These are phyloP conservation scores for Pachyseris speciosa DNA, from an alignment of 64 coral and sea anemone genomes.

Conservation along the genomic window DNA sequence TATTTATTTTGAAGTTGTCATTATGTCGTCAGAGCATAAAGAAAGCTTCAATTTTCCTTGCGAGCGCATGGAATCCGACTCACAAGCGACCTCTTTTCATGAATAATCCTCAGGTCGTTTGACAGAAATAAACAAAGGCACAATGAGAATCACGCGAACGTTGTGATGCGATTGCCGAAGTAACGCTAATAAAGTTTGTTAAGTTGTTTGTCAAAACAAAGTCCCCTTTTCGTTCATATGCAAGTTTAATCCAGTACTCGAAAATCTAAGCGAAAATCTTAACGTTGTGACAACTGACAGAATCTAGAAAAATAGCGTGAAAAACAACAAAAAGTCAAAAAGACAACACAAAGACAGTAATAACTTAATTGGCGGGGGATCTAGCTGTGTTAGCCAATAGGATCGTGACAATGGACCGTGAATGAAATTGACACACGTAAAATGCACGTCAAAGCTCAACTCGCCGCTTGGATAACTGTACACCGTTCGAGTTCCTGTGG, in stretches of 20 bases:
- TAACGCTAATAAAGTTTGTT: no score
- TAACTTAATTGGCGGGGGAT: constrained; percentile 72
- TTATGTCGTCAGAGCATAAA: no score
- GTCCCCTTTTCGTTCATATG: no score
- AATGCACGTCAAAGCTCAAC: constrained; percentile 54
- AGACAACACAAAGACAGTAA: constrained; percentile 24
- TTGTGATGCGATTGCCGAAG: background rate
- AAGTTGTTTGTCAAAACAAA: no score
- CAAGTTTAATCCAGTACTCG: no score
- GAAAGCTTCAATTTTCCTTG: no score
- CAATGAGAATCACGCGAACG: background rate
- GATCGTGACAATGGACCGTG: constrained; percentile 4
- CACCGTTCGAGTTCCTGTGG: background rate
- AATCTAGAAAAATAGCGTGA: background rate
- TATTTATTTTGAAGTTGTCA: no score
- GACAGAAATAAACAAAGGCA: background rate
- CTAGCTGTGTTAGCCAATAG: constrained; percentile 72
- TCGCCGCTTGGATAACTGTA: background rate
- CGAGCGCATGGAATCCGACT: no score
- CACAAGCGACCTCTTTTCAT: no score
- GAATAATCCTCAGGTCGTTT: background rate
- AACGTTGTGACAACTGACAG: background rate
- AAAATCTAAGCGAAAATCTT: no score
- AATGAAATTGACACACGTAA: constrained; percentile 66
- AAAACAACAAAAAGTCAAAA: background rate